phyloP scores from a whole-genome alignment of 2,797 vertebrate species.

The Ataeniobius toweri region DNA sequence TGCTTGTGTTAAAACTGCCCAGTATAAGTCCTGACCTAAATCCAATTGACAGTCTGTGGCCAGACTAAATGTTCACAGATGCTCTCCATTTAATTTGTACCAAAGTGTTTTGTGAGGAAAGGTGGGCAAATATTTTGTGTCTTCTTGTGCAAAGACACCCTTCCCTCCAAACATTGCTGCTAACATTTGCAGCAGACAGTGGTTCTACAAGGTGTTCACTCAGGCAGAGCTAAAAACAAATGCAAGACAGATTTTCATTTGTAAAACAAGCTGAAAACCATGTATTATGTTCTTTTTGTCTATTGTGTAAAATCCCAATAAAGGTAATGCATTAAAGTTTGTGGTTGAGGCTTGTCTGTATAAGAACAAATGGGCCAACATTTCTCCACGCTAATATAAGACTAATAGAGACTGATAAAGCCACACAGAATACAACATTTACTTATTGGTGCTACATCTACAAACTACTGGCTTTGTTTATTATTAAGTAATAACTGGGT shows the following conservation, averaged over 20 bases:
- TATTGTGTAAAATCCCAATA: no score
- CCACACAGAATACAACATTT: background rate
- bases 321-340: no score
- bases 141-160: background rate
- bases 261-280: no score
- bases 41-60: background rate
- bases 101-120: background rate
- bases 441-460: background rate
- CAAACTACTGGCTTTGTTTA: background rate
- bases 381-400: no score
- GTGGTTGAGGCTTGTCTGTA: no score
- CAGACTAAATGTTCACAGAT: background rate
- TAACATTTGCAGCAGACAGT: no score
- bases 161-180: no score
- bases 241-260: no score
- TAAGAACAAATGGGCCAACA: no score
- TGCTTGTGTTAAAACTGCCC: background rate
- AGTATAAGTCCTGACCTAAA: background rate
- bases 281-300: no score
- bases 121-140: background rate
- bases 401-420: background rate
- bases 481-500: background rate
- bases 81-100: background rate
- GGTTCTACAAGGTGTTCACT: no score
- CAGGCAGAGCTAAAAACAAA: no score